Evolutionary conservation across 1,140 invertebrate genomes (phyloP), one percentile per base, ranked within the genome.

Genomic region (Scaptomyza hsui): DNA sequence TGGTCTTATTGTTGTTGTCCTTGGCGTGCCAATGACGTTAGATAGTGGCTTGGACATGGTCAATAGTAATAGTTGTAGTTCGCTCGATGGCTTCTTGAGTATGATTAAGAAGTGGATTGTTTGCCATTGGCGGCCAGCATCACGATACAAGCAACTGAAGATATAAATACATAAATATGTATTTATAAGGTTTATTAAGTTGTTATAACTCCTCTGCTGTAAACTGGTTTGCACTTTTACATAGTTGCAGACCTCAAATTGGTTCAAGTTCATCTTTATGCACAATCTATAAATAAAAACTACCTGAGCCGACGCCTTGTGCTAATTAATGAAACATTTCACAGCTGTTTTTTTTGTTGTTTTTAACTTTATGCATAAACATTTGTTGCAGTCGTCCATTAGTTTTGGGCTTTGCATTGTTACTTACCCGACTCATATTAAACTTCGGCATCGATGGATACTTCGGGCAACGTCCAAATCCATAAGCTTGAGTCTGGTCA

Each of bases 381-480:
- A 42, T 63, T 55, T 42, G 52, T 26, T 49, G 37, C 26, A 19
- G 42, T 9, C 3, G 10, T 24, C 44, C 12, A 24, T 45, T n/a
- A n/a, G n/a, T n/a, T n/a, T n/a, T n/a, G n/a, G n/a, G n/a, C n/a
- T n/a, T 45, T 12, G 16, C 3, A 18, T 9, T 29, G 41, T 12
- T 41, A 92, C 92, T 93, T 88, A 94, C 94, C 88, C 89, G 91
- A 55, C 90, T 92, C 65, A 94, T 92, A 75, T 94, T 93, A 73
- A 94, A 94, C 89, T 94, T 92, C 21, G 93, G 92, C 80, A 94
- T 92, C 70, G 93, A 92, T 64, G 92, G 92, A 78, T 94, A 93
- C 55, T 93, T 92, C 7, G 94, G 94, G 90, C 94, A 95, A 80
- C 91, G 92, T 61, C 94, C 94, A 35, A 94, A 92, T 32, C 93